Conservation (phyloP, 2,888 invertebrate genomes). For the Bombylius major region DNA sequence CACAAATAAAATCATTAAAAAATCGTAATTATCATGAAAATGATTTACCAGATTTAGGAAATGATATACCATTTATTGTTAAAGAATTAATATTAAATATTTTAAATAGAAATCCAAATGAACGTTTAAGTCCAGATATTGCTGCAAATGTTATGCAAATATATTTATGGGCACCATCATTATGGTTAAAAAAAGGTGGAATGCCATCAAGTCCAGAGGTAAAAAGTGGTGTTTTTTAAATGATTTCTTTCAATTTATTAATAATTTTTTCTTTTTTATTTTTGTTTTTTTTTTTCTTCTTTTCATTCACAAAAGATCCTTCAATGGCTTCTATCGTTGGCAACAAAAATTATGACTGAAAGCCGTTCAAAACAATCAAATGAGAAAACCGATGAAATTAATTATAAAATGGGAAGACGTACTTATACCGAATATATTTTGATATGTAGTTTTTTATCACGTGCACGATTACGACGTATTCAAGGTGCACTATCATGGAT, state of each 20-base stretch:
- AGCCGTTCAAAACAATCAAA: constrained; percentile 29
- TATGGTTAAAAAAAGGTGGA: constrained; percentile 46
- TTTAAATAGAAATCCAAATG: constrained; percentile 47
- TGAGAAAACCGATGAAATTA: constrained; percentile 10
- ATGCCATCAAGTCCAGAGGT: constrained; percentile 52
- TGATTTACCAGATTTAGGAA: constrained; percentile 48
- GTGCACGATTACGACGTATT: constrained; percentile 48
- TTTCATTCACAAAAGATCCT: constrained; percentile 47
- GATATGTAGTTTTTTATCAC: constrained; percentile 54
- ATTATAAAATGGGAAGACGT: constrained; percentile 38
- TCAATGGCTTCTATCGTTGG: constrained; percentile 60
- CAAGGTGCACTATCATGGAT: constrained; percentile 53
- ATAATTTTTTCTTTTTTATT: constrained; percentile 5
- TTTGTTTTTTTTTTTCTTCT: too few relatives aligned
- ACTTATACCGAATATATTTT: constrained; percentile 59
- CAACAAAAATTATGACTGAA: constrained; percentile 62
- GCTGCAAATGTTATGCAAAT: constrained; percentile 66
- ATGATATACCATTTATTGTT: constrained; percentile 44
- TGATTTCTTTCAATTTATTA: not conserved
- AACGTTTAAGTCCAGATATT: constrained; percentile 50
- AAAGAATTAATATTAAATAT: constrained; percentile 47
- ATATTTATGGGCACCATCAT: constrained; percentile 60
- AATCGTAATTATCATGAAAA: constrained; percentile 49
- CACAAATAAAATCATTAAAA: constrained; percentile 33
- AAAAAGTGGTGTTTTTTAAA: not conserved